A percentile compares a stretch with the other conserved stretches of the same genome.
Conservation (phyloP, 1,140 invertebrate genomes). For the Artemia franciscana region DNA sequence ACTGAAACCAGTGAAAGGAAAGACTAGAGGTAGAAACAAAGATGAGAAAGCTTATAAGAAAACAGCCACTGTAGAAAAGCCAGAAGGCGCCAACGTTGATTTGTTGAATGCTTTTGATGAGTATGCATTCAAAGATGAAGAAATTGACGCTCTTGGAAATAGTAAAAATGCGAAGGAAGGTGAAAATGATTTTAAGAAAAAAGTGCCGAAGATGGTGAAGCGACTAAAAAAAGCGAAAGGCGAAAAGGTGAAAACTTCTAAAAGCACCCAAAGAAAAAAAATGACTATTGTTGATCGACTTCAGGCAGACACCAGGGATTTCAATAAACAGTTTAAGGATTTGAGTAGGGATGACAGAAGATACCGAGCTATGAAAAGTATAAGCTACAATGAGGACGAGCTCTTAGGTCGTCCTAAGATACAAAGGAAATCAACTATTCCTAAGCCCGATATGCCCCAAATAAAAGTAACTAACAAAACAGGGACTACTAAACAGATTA, state of each 20-base stretch:
- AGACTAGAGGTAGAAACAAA: too few species aligned
- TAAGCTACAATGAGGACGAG: background rate
- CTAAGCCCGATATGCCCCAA: too few species aligned
- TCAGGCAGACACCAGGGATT: background rate
- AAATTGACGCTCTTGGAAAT: background rate
- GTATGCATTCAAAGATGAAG: background rate
- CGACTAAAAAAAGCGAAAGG: too few species aligned
- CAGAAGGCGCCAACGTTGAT: background rate
- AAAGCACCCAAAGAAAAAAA: background rate
- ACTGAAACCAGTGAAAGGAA: too few species aligned
- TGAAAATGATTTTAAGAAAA: too few species aligned
- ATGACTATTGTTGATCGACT: background rate
- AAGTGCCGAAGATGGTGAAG: too few species aligned
- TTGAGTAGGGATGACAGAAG: background rate
- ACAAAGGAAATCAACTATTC: too few species aligned
- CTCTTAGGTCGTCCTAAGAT: too few species aligned
- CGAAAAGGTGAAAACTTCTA: background rate
- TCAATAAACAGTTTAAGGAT: background rate
- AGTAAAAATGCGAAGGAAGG: background rate
- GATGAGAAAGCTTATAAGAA: too few species aligned
- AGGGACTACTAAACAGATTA: too few species aligned
- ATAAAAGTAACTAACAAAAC: too few species aligned
- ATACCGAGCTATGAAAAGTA: background rate
- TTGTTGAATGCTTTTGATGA: background rate
- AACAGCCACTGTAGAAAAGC: too few species aligned